Base-by-base conservation (phyloP, 2,797 vertebrate species). In the Setipinna tenuifilis region DNA sequence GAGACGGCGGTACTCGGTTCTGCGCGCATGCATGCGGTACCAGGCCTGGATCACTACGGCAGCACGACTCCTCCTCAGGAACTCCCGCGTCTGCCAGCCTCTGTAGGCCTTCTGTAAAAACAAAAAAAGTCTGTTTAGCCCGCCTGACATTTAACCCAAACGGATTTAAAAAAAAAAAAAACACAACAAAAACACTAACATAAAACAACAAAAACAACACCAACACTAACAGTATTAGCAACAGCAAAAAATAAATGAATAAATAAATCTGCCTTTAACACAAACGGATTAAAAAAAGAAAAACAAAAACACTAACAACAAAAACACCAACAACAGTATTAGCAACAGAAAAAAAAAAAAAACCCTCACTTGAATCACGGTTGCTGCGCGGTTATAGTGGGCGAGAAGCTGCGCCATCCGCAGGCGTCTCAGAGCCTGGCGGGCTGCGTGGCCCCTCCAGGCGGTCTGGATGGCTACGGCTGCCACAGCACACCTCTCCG, bases 351-450 rank as follows among this genome's bases (percentile, higher is more conserved):
- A 21, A 1, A 2, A 12, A 50, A 21, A 16, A 0, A 16, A 7
- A 7, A 17, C 0, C 41, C 88, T 0, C 87, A 98, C 98, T 96
- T 99, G 98, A 90, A 99, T 96, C 82, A 96, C 7, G 0, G 85
- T 90, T 17, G 97, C 97, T 50, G 97, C 95, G 83, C 90, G 81
- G 78, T 90, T 91, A 85, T 91, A 94, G 82, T 89, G 54, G 89
- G 93, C 93, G n/a, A 93, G 91, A 46, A 92, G 68, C 17, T 89
- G 93, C 82, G 94, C 87, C 82, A 91, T 92, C 91, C 91, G 96
- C 61, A 94, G 86, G 50, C 89, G 87, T 86, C 92, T 91, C 23
- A 96, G 71, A 81, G 89, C 83, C 87, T 88, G 93, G 58, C 93
- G 94, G 12, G 93, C 93, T 12, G 87, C 84, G 57, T 92, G 88